Percentiles rank a stretch among this genome's conserved stretches.
Evolutionary conservation across 2,888 invertebrate genomes (phyloP).

Genomic region (Crepidodera aurea): DNA sequence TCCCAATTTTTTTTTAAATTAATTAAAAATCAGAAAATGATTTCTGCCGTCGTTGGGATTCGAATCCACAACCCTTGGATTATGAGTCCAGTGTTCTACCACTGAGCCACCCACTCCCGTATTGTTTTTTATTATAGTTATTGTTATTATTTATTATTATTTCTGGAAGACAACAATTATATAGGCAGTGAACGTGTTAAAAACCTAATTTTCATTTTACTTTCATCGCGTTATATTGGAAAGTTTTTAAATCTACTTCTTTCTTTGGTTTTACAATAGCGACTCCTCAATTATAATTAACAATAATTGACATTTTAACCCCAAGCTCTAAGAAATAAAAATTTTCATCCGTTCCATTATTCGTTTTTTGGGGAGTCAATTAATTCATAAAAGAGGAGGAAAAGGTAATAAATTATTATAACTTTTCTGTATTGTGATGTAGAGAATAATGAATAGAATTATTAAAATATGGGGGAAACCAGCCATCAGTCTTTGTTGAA

Average conservation of each 20-base stretch:
- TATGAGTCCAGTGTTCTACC: no score
- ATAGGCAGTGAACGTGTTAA: no score
- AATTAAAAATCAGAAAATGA: no score
- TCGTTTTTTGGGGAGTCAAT: not conserved
- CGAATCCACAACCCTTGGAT: no score
- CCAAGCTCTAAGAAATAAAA: not conserved
- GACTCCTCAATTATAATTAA: not conserved
- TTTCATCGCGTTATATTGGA: no score
- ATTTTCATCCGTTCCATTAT: not conserved
- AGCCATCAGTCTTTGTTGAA: slow-evolving; percentile 14
- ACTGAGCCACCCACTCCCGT: no score
- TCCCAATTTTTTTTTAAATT: no score
- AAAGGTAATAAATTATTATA: slow-evolving; percentile 11
- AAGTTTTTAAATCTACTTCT: not conserved
- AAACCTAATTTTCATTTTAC: no score
- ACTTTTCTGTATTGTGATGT: slow-evolving; percentile 4
- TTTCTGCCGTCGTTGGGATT: no score
- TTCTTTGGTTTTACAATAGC: not conserved
- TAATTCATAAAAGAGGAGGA: not conserved
- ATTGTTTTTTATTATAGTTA: no score
- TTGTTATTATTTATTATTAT: no score
- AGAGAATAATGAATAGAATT: slow-evolving; percentile 6
- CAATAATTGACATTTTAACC: not conserved
- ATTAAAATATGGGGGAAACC: slow-evolving; percentile 6
- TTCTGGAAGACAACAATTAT: no score